Conservation (phyloP, 2,113 vertebrate genomes). For the Parotia lawesii region DNA sequence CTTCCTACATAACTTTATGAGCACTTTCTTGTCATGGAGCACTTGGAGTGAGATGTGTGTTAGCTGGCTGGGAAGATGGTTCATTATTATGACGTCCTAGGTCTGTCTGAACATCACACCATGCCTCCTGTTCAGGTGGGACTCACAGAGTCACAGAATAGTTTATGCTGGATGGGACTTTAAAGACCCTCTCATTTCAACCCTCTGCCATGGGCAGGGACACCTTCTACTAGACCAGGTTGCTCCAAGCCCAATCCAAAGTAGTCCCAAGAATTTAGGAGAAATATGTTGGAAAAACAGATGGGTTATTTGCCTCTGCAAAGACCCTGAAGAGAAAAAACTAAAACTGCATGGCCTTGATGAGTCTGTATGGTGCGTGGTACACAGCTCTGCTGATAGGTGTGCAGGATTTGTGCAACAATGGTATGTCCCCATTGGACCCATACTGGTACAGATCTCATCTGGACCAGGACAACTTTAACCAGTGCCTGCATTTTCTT, state of each 20-base stretch:
- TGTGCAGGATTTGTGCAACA: neutral
- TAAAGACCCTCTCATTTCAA: neutral
- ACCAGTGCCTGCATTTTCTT: neutral
- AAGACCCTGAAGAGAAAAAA: neutral
- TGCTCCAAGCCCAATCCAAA: neutral
- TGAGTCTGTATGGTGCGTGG: neutral
- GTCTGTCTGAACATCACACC: neutral
- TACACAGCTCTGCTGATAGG: neutral
- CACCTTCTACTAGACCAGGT: neutral
- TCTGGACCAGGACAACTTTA: neutral
- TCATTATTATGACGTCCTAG: neutral
- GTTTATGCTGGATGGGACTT: neutral
- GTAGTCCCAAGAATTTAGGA: neutral
- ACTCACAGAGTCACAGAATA: neutral
- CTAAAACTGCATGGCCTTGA: neutral
- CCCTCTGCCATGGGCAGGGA: neutral
- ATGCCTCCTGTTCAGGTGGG: neutral
- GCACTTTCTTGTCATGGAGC: neutral
- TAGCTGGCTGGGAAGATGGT: neutral
- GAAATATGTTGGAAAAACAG: neutral
- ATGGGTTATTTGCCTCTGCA: neutral
- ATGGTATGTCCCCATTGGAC: neutral
- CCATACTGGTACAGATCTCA: neutral
- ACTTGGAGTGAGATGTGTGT: fast-evolving
- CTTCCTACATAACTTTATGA: neutral